Base-by-base conservation (phyloP, 2,797 vertebrate genomes). In the Coccyzus lansbergi region DNA sequence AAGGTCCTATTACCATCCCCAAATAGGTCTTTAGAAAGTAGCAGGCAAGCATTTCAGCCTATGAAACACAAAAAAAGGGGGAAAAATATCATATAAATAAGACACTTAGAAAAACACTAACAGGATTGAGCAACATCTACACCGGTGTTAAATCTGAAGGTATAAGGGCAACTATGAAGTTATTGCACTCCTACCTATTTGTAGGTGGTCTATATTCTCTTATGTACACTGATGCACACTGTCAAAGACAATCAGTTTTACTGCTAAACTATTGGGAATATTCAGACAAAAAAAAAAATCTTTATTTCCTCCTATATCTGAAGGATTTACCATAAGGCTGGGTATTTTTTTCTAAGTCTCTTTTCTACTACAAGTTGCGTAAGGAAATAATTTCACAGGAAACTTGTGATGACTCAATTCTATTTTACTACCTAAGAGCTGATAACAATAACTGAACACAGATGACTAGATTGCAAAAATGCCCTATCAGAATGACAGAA, bases 221-320 rank as follows among this genome's bases (percentile, higher is more conserved):
- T 25, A 15, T 1, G 3, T 15, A 59, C 20, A 31, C 7, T 0
- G 2, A 67, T 4, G 10, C 8, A 52, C 7, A 5, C 16, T 52
- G 69, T 12, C 33, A 64, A 42, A 90, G n/a, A 56, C 40, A 3
- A 65, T 14, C 24, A 20, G 10, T 56, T 75, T 69, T 34, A 62
- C 24, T 75, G 10, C 24, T 64, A 69, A 60, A 90, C 49, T 44
- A 72, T 4, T 63, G 20, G 9, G 21, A 91, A 58, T 36, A 59
- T 29, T 85, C 68, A 81, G 29, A 71, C 4, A 2, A 69, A 82
- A 93, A 69, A 82, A 18, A 19, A 44, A 46, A 10, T 46, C 46
- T 48, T 48, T 24, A 48, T 48, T 67, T 93, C 20, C 49, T 67
- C 67, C 46, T 51, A 13, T 25, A 77, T 55, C 24, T 31, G 83